phyloP scores from a whole-genome alignment of 1,140 invertebrate genomes.

The Aleiodes sp. region DNA sequence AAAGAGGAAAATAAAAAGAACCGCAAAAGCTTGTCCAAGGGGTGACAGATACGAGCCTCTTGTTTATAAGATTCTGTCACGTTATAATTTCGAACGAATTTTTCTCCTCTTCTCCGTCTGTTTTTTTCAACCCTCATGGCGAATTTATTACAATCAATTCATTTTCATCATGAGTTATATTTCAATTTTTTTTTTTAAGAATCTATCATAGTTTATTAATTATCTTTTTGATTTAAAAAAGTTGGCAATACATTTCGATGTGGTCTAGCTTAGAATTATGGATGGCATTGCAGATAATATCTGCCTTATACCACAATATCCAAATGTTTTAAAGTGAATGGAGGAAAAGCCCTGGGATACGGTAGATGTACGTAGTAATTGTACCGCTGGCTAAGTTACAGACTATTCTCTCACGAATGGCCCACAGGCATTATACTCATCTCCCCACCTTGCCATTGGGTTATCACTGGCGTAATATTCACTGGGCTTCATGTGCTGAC shows the following conservation, averaged over 20 bases:
- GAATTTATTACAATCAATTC: background rate
- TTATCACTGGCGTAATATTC: constrained; percentile 53
- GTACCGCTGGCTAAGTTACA: constrained; percentile 49
- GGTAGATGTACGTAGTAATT: constrained; percentile 56
- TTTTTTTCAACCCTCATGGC: background rate
- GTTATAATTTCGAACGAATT: constrained; percentile 37
- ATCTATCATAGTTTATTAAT: background rate
- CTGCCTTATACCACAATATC: constrained; percentile 24
- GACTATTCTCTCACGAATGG: constrained; percentile 46
- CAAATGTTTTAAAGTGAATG: constrained; percentile 3
- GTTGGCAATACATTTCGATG: background rate
- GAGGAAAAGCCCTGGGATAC: constrained; percentile 24
- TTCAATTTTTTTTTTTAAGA: background rate
- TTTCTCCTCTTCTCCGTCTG: background rate
- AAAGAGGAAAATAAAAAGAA: constrained; percentile 52
- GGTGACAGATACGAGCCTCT: constrained; percentile 65
- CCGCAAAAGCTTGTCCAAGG: constrained; percentile 49
- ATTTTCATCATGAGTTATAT: background rate
- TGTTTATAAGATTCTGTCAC: constrained; percentile 51
- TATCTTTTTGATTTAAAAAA: background rate
- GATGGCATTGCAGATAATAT: no score
- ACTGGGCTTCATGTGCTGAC: constrained; percentile 39
- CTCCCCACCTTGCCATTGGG: constrained; percentile 35
- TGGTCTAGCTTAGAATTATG: no score
- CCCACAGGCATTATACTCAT: constrained; percentile 53